Base-by-base conservation (phyloP, 2,888 invertebrate genomes). In the Taenaris catops region DNA sequence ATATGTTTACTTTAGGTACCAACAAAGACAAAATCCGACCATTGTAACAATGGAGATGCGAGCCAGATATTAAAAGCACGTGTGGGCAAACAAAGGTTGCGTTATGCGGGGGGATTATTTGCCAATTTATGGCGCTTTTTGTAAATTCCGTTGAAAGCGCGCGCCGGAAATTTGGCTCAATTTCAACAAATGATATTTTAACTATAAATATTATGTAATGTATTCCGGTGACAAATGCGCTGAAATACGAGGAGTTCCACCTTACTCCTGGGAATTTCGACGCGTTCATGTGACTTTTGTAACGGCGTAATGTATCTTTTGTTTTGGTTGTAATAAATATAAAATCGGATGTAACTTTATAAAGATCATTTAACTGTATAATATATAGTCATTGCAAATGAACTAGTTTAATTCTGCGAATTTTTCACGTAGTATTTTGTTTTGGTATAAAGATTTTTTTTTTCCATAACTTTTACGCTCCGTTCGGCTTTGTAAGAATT, bases 31-130 rank as follows among this genome's bases (percentile, higher is more conserved):
- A 74, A 83, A 80, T 80, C 78, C 72, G 62, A 69, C 66, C 71
- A 69, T 83, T 80, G 83, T 79, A 64, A 64, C 63, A 34, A 38
- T 49, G 54, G 55, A 56, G 58, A 62, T 49, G 40, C 58, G 55
- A 58, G 67, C 63, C 64, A 68, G 71, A 79, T 78, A 83, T 86
- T 83, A 84, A 86, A 84, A 84, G 83, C 86, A 86, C 84, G 86
- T 86, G 86, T 84, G 86, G 80, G 80, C 86, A 81, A 78, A 86
- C 86, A 86, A 86, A 84, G 84, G 86, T 86, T 79, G 66, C 84
- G 84, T 83, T 84, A 83, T 86, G 84, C 79, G 84, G 86, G 72
- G 78, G n/a, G 86, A 86, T 86, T 84, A 86, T 86, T 81, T 79
- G 83, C 83, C 86, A 84, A 86, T 86, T 86, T 84, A 84, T 86